These are phyloP conservation scores for Gonioctena quinquepunctata DNA, from an alignment of 1,140 invertebrate genomes.

Conservation along the genomic window DNA sequence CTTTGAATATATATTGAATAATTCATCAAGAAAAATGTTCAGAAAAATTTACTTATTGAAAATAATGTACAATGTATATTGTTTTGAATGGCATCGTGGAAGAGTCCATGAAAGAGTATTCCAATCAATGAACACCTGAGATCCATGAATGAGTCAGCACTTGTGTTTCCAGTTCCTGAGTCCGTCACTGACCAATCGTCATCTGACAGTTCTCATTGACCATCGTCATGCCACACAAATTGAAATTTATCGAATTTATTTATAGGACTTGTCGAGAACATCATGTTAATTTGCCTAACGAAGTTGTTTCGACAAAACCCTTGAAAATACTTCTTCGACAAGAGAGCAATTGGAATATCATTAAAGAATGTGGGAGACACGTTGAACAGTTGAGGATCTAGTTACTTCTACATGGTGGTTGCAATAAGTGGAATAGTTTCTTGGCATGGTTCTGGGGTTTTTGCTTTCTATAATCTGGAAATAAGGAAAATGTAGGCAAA, in stretches of 20 bases:
- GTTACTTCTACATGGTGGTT: conserved; percentile 10
- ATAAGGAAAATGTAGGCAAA: too few species aligned
- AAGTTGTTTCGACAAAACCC: conserved; percentile 15
- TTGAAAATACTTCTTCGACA: not conserved
- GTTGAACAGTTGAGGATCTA: conserved; percentile 23
- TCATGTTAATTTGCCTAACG: conserved; percentile 12
- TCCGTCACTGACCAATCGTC: not conserved
- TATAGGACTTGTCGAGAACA: conserved; percentile 7
- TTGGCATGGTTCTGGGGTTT: too few species aligned
- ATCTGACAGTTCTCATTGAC: not conserved
- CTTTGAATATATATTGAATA: too few species aligned
- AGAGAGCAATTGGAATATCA: not conserved
- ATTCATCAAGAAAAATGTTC: too few species aligned
- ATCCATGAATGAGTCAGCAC: too few species aligned
- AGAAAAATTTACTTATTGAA: too few species aligned
- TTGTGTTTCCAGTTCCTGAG: too few species aligned
- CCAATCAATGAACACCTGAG: too few species aligned
- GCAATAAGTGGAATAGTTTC: not conserved
- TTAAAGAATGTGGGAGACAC: conserved; percentile 19
- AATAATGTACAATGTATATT: too few species aligned
- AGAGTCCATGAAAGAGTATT: too few species aligned
- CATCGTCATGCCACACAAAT: not conserved
- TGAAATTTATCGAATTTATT: conserved; percentile 5
- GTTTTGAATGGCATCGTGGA: too few species aligned
- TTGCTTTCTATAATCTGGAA: too few species aligned